Evolutionary conservation across 2,113 vertebrate genomes (phyloP), one percentile per base, ranked within the genome.

Genomic region (Scopus umbretta): DNA sequence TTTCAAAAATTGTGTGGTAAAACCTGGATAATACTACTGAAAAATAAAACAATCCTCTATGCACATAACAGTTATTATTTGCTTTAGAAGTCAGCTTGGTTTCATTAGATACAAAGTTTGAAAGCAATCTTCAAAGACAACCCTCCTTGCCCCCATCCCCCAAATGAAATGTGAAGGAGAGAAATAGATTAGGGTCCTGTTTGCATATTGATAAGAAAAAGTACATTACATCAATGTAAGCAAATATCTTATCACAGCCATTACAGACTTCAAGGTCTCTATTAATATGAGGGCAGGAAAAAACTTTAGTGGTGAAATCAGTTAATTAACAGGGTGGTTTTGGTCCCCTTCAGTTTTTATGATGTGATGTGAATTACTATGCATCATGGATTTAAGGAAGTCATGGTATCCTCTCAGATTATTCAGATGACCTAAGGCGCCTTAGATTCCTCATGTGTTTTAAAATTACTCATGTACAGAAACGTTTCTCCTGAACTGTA

Each of bases 141-240:
- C 23, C 42, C 76, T 90, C 61, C 34, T 87, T 45, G 23, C 27
- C 73, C n/a, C 40, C 49, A 52, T 68, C 62, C 90, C 84, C 90
- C 86, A 88, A 96, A 96, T 96, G 82, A 97, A 95, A 94, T 73
- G 81, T 71, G 81, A 86, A 88, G 81, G 72, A 96, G 94, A 90
- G 91, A 97, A 96, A 96, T 94, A 96, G 96, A 95, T 96, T 79
- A 92, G 87, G 65, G 55, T 50, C 63, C 53, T 97, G 92, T 94
- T 95, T 97, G 96, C 89, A 80, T 73, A 86, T 90, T 81, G 87
- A 94, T 94, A 90, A 97, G 83, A 32, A 92, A 91, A 86, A 84
- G 74, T 95, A 88, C 71, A 95, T 96, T 92, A 92, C 94, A 95
- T 95, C 91, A 90, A 90, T 90, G 66, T 75, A 88, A 87, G 87